Conservation (phyloP, 2,888 invertebrate species). For the Entomobrya proxima region DNA sequence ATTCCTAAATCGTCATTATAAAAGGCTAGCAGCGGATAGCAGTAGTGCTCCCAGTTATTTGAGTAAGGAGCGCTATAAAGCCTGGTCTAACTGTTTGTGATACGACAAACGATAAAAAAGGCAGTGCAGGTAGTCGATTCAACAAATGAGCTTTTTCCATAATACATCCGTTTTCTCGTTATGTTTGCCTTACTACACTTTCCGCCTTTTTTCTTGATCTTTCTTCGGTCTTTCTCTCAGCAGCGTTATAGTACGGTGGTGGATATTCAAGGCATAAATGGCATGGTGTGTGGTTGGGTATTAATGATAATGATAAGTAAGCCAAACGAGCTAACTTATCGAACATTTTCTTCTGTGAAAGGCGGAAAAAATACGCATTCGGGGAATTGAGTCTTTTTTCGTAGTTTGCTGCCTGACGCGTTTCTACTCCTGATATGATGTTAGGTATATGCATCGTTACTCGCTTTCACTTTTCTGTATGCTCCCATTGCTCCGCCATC, state of each 20-base stretch:
- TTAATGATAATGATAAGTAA: conserved; percentile 61
- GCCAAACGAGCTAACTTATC: conserved; percentile 20
- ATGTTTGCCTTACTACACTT: background rate
- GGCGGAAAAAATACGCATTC: background rate
- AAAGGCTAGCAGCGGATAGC: background rate
- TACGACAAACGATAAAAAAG: conserved; percentile 22
- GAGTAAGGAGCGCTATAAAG: background rate
- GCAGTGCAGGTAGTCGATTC: conserved; percentile 29
- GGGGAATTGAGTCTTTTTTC: conserved; percentile 11
- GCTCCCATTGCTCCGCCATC: conserved; percentile 3
- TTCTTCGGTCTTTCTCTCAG: conserved; percentile 3
- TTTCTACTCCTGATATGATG: conserved; percentile 1
- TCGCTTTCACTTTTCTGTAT: conserved; percentile 42
- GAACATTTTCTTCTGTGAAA: background rate
- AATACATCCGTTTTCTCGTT: conserved; percentile 40
- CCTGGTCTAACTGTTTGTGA: background rate
- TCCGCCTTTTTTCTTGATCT: conserved; percentile 18
- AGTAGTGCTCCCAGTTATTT: background rate
- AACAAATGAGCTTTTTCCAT: conserved; percentile 56
- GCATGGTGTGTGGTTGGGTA: conserved; percentile 34
- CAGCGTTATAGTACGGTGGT: background rate
- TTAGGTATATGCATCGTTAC: conserved; percentile 27
- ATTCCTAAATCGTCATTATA: background rate
- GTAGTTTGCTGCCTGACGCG: background rate
- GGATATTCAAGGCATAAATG: conserved; percentile 13